Evolutionary conservation across 2,113 vertebrate species (phyloP).

Genomic region (Istiophorus platypterus): DNA sequence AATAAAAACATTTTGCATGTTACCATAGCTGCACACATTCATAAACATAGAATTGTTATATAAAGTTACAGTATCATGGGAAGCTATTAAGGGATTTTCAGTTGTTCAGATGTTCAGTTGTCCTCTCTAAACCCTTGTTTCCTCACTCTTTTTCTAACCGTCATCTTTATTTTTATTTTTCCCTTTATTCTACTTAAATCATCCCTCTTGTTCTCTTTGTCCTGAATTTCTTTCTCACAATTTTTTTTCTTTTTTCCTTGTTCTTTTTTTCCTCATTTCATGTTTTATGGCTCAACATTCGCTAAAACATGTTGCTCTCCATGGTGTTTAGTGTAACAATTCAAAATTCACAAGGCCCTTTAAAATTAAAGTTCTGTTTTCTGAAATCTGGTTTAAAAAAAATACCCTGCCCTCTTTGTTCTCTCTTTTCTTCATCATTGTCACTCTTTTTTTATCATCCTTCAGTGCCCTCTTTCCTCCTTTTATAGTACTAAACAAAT

Average conservation of each 20-base stretch:
- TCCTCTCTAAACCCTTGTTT: too few relatives aligned
- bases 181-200: background rate
- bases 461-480: background rate
- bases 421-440: background rate
- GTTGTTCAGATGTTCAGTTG: too few relatives aligned
- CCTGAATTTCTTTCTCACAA: background rate
- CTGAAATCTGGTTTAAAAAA: too few relatives aligned
- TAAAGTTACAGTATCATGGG: too few relatives aligned
- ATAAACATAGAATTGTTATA: too few relatives aligned
- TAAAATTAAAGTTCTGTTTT: too few relatives aligned
- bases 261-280: background rate
- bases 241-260: background rate
- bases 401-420: background rate
- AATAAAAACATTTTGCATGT: too few relatives aligned
- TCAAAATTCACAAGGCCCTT: too few relatives aligned
- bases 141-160: too few relatives aligned
- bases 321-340: background rate
- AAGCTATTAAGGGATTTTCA: too few relatives aligned
- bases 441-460: background rate
- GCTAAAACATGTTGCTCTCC: background rate
- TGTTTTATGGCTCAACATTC: background rate
- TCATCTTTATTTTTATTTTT: background rate
- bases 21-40: too few relatives aligned
- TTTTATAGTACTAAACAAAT: conserved; percentile 19
- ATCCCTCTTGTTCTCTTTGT: background rate